These are phyloP conservation scores for Mesoligia furuncula DNA, from an alignment of 2,888 invertebrate species.

Conservation along the genomic window DNA sequence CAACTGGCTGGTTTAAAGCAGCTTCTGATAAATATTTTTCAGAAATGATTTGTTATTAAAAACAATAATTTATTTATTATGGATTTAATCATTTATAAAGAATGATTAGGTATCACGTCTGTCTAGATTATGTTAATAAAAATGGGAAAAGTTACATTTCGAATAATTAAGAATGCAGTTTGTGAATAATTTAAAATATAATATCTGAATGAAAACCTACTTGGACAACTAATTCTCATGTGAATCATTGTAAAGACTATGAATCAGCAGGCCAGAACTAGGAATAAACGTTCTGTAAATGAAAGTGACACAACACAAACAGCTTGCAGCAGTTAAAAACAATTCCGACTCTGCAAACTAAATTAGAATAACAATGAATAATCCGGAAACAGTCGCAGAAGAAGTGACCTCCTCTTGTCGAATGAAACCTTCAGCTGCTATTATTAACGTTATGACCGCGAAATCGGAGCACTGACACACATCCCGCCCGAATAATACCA, in stretches of 20 bases:
- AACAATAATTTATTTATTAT: background rate
- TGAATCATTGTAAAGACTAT: background rate
- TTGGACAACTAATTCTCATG: background rate
- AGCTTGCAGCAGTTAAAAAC: slow-evolving; percentile 34
- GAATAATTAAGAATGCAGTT: background rate
- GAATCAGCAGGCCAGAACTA: slow-evolving; percentile 7
- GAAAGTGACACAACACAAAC: slow-evolving; percentile 37
- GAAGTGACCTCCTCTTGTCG: slow-evolving; percentile 85
- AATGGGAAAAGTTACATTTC: background rate
- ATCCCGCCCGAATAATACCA: slow-evolving; percentile 88
- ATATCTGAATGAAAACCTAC: background rate
- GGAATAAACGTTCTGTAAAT: slow-evolving; percentile 16
- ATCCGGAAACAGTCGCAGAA: slow-evolving; percentile 83
- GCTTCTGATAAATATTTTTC: background rate
- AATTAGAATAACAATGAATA: slow-evolving; percentile 71
- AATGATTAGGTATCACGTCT: background rate
- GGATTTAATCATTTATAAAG: background rate
- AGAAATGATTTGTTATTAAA: background rate
- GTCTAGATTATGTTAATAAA: background rate
- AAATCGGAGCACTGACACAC: slow-evolving; percentile 88
- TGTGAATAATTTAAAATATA: background rate
- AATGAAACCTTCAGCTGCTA: slow-evolving; percentile 87
- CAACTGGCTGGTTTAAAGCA: no score
- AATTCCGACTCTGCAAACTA: slow-evolving; percentile 45
- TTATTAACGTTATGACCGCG: slow-evolving; percentile 88